These are phyloP conservation scores for Lamellibrachia satsuma DNA, from an alignment of 2,888 invertebrate genomes.

Conservation along the genomic window DNA sequence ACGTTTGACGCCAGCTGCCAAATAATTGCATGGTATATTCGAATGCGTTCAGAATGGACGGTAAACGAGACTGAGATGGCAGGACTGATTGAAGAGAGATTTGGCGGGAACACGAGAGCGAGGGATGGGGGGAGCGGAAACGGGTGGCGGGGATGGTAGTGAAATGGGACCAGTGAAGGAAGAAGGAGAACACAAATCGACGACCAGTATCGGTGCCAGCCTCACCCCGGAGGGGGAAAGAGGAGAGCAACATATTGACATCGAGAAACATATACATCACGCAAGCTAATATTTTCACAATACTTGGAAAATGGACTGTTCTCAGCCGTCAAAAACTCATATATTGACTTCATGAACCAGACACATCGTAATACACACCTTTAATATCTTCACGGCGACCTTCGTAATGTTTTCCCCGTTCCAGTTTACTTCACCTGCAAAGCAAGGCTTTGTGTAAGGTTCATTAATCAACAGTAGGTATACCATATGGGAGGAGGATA, in stretches of 20 bases:
- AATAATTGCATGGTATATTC: neutral
- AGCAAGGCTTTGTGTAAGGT: neutral
- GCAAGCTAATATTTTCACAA: neutral
- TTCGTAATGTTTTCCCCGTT: constrained; percentile 62
- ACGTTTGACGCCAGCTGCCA: neutral
- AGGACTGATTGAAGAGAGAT: no score
- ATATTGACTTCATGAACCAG: neutral
- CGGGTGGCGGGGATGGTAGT: no score
- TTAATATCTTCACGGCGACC: constrained; percentile 39
- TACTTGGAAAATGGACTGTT: neutral
- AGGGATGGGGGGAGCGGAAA: no score
- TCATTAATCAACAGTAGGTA: no score
- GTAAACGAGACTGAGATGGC: no score
- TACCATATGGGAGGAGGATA: no score
- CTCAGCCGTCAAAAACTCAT: neutral
- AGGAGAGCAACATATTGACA: neutral
- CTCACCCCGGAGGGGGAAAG: no score
- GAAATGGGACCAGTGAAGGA: no score
- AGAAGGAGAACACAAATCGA: no score
- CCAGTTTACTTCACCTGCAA: constrained; percentile 53
- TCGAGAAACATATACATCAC: neutral
- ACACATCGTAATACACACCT: constrained; percentile 33
- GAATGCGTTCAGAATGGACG: no score
- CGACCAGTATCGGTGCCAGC: no score
- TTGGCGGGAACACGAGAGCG: no score